Percentiles rank a stretch among this genome's conserved stretches.
These are phyloP conservation scores for Sorex fumeus DNA, from an alignment of 2,113 vertebrate species.

Conservation along the genomic window DNA sequence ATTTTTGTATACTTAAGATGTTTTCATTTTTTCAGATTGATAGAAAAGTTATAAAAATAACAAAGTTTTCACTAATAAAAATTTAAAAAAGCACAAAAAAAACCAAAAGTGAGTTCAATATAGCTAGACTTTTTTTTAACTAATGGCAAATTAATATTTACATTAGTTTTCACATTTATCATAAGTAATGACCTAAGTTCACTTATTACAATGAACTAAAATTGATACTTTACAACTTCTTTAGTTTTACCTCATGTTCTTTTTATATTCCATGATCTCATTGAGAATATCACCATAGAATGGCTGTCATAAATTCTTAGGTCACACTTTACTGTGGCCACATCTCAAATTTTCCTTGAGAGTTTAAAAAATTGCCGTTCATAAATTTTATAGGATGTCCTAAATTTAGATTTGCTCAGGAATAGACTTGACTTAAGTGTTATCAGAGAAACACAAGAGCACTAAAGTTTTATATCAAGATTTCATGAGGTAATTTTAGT, in stretches of 20 bases:
- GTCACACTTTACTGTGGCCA: not conserved
- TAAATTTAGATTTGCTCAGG: not conserved
- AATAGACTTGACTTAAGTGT: not conserved
- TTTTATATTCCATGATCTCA: not conserved
- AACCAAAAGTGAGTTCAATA: not conserved
- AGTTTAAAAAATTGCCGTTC: not conserved
- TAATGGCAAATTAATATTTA: not conserved
- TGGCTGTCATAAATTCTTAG: not conserved
- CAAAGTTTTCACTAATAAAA: too few relatives aligned
- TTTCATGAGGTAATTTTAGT: not conserved
- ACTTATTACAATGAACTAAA: not conserved
- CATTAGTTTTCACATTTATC: not conserved
- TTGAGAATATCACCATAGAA: not conserved
- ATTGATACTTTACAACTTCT: not conserved
- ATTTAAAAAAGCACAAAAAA: too few relatives aligned
- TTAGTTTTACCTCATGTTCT: not conserved
- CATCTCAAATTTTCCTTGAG: not conserved
- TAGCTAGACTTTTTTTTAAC: not conserved
- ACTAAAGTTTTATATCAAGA: not conserved
- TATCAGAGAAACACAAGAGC: not conserved
- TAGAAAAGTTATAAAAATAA: not conserved
- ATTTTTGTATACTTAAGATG: not conserved
- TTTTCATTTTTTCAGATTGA: not conserved
- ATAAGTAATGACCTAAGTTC: not conserved
- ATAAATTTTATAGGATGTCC: not conserved